phyloP scores from a whole-genome alignment of 2,797 vertebrate genomes.

The Zalophus californianus region DNA sequence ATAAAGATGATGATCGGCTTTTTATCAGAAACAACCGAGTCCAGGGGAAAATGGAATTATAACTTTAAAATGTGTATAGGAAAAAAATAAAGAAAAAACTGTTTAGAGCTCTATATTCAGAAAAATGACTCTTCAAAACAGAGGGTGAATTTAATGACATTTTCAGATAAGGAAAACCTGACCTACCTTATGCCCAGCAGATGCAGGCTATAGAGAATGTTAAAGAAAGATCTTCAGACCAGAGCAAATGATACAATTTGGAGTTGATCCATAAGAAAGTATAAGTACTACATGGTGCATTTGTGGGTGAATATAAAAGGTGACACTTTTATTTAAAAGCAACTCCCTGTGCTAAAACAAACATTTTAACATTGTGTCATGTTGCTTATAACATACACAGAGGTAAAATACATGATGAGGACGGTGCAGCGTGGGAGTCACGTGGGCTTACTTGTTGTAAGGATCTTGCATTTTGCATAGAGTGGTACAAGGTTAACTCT shows the following conservation, averaged over 20 bases:
- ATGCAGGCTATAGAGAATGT: neutral
- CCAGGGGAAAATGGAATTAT: neutral
- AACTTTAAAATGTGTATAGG: neutral
- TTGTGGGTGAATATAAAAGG: neutral
- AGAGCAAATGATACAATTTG: neutral
- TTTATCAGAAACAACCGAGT: neutral
- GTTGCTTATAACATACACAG: neutral
- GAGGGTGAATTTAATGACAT: neutral
- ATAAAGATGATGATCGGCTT: neutral
- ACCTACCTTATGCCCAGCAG: neutral
- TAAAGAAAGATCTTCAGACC: neutral
- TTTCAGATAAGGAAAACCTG: neutral
- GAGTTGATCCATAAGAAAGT: neutral
- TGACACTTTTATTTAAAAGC: neutral
- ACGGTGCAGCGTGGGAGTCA: neutral
- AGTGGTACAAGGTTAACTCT: neutral
- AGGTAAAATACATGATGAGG: fast-evolving
- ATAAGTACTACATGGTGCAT: neutral
- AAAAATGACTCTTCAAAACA: neutral
- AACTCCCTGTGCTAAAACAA: neutral
- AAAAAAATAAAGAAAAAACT: neutral
- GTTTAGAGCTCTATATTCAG: neutral
- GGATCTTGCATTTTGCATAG: neutral
- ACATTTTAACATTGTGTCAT: neutral
- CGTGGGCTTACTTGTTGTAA: neutral